Evolutionary conservation across 2,113 vertebrate genomes (phyloP).

Genomic region (Blennius ocellaris): DNA sequence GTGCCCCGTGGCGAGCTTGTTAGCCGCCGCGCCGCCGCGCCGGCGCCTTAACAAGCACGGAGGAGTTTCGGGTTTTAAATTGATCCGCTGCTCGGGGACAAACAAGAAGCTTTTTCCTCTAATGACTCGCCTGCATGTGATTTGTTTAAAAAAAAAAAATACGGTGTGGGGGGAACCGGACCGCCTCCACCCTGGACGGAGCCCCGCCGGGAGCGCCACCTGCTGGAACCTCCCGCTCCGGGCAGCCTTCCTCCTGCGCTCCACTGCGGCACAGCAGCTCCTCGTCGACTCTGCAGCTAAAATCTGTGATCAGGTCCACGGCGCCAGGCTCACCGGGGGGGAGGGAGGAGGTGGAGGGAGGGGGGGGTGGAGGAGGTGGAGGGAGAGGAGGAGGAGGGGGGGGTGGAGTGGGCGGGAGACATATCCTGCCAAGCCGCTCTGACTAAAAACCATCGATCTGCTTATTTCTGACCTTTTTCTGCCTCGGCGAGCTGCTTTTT

Average conservation of each 20-base stretch:
- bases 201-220: no score
- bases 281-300: background rate
- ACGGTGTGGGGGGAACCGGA: no score
- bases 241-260: no score
- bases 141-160: background rate
- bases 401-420: background rate
- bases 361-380: background rate
- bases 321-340: constrained; percentile 5
- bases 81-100: background rate
- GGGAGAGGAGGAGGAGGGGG: no score
- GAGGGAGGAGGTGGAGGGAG: no score
- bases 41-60: constrained; percentile 18
- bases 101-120: constrained; percentile 13
- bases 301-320: constrained; percentile 27
- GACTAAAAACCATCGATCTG: constrained; percentile 23
- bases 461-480: constrained; percentile 8
- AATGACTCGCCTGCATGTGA: constrained; percentile 20
- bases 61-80: background rate
- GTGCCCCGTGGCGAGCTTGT: no score
- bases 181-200: no score
- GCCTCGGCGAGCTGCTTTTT: constrained; percentile 4
- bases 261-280: no score
- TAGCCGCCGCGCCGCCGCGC: background rate
- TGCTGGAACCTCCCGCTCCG: no score
- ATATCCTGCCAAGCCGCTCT: constrained; percentile 11